These are phyloP conservation scores for Drosophila tani DNA, from an alignment of 1,140 invertebrate species.

Conservation along the genomic window DNA sequence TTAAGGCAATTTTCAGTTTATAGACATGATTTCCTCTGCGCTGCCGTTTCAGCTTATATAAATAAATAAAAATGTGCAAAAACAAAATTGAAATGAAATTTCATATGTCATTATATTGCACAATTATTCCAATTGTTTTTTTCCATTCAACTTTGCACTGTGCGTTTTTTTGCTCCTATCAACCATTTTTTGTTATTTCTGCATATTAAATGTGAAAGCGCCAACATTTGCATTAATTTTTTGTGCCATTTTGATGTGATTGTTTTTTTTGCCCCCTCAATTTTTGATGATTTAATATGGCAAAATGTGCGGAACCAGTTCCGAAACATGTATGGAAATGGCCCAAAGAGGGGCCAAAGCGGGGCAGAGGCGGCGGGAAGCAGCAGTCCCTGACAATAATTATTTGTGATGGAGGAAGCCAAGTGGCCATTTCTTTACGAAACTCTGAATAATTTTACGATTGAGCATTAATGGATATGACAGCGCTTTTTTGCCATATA, in stretches of 20 bases:
- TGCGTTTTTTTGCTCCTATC: slow-evolving; percentile 16
- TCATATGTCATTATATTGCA: slow-evolving; percentile 58
- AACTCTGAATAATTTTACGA: slow-evolving; percentile 40
- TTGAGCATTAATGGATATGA: slow-evolving; percentile 46
- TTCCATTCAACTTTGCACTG: slow-evolving; percentile 24
- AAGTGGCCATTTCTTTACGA: slow-evolving; percentile 43
- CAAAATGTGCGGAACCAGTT: slow-evolving; percentile 38
- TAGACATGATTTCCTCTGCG: slow-evolving; percentile 55
- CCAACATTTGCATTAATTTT: slow-evolving; percentile 54
- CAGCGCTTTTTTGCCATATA: slow-evolving; percentile 20
- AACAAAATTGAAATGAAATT: slow-evolving; percentile 68
- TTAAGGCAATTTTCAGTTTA: slow-evolving; percentile 56
- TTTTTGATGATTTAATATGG: slow-evolving; percentile 50
- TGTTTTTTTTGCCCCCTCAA: slow-evolving; percentile 12
- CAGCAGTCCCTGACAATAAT: slow-evolving; percentile 31
- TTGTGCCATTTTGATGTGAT: slow-evolving; percentile 48
- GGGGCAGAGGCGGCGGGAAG: not conserved
- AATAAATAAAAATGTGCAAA: slow-evolving; percentile 38
- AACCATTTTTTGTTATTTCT: slow-evolving; percentile 34
- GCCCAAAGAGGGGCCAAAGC: not conserved
- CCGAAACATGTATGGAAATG: slow-evolving; percentile 14
- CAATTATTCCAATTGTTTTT: slow-evolving; percentile 46
- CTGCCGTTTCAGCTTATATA: slow-evolving; percentile 24
- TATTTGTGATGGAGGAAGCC: slow-evolving; percentile 40
- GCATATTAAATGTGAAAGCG: slow-evolving; percentile 52